These are phyloP conservation scores for Spilarctia lutea DNA, from an alignment of 2,888 invertebrate species.

Conservation along the genomic window DNA sequence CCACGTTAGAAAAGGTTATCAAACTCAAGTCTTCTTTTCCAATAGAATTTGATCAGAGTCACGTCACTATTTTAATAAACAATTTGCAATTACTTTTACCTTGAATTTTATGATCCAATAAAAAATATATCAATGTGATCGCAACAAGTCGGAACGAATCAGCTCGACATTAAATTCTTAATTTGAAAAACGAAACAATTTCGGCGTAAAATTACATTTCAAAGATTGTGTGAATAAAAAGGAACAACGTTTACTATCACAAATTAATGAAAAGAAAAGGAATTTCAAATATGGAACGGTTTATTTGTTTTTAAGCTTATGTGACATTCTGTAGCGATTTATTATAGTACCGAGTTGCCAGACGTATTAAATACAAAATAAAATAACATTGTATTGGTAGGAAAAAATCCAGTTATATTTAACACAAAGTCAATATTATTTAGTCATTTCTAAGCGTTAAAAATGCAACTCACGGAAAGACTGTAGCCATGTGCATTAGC, in stretches of 20 bases:
- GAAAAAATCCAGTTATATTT: background rate
- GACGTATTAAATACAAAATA: background rate
- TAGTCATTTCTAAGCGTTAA: background rate
- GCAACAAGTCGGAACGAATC: conserved; percentile 27
- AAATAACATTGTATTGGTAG: background rate
- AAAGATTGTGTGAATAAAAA: conserved; percentile 3
- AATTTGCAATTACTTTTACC: conserved; percentile 20
- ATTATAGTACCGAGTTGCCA: background rate
- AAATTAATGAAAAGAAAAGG: background rate
- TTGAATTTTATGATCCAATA: conserved; percentile 26
- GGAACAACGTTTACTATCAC: background rate
- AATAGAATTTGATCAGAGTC: background rate
- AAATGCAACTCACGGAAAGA: background rate
- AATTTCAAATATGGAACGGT: background rate
- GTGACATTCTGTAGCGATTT: background rate
- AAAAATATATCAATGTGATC: conserved; percentile 21
- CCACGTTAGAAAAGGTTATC: background rate
- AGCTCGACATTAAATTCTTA: conserved; percentile 14
- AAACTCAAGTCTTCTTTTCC: background rate
- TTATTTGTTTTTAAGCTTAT: background rate
- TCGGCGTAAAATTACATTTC: conserved; percentile 3
- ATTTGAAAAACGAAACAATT: conserved; percentile 20
- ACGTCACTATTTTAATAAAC: conserved; percentile 12
- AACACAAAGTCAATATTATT: background rate
- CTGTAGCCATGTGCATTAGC: conserved; percentile 3